These are phyloP conservation scores for Oxyteleia sp. DNA, from an alignment of 2,888 invertebrate species.

Conservation along the genomic window DNA sequence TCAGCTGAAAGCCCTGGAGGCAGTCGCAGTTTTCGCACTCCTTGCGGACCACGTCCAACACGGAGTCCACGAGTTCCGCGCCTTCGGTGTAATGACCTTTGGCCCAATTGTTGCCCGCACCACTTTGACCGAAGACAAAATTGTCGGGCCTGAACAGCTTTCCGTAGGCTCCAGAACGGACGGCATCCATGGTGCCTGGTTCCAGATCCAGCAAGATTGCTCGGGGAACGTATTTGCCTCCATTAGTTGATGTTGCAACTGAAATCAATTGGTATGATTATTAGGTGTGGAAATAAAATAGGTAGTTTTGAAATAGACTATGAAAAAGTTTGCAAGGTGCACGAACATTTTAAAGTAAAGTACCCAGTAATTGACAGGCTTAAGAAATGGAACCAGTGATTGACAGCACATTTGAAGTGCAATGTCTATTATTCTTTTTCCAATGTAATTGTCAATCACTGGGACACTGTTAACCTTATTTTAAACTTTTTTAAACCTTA, in stretches of 20 bases:
- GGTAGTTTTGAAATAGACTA: too few species aligned
- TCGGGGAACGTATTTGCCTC: constrained; percentile 91
- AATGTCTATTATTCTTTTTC: too few species aligned
- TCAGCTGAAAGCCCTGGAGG: constrained; percentile 94
- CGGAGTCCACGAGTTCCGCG: constrained; percentile 90
- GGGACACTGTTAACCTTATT: too few species aligned
- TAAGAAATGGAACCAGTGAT: too few species aligned
- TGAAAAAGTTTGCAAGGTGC: too few species aligned
- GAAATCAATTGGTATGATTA: constrained; percentile 73
- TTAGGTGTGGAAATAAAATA: too few species aligned
- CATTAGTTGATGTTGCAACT: constrained; percentile 90
- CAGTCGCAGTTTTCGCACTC: constrained; percentile 98
- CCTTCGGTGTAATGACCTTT: constrained; percentile 88
- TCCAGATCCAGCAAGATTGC: constrained; percentile 91
- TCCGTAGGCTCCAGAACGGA: constrained; percentile 90
- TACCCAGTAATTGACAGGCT: too few species aligned
- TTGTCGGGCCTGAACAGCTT: constrained; percentile 91
- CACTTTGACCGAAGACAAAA: constrained; percentile 89
- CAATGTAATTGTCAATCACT: too few species aligned
- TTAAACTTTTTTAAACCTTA: too few species aligned
- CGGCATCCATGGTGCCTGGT: constrained; percentile 92
- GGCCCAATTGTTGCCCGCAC: constrained; percentile 89
- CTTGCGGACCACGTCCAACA: constrained; percentile 94
- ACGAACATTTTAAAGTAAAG: too few species aligned
- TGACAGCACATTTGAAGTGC: too few species aligned